Base-by-base conservation (phyloP, 2,113 vertebrate genomes). In the Oryzias celebensis region DNA sequence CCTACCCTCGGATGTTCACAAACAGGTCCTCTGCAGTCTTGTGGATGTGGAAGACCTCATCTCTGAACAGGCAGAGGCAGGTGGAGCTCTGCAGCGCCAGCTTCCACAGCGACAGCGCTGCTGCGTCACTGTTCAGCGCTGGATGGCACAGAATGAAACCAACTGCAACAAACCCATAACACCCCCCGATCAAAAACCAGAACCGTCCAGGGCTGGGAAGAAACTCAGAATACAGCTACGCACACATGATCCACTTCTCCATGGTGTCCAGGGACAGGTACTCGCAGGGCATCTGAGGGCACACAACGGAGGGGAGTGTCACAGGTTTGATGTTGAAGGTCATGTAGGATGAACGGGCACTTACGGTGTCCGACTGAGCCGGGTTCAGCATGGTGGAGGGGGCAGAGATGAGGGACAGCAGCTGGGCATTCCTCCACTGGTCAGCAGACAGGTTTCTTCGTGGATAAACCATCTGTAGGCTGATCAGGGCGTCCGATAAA, bases 181-280 rank as follows among this genome's bases (percentile, higher is more conserved):
- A 12, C 36, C 36, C 8, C 36, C 36, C 8, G 10, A 10, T 36
- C 36, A 36, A 36, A 36, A 36, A 12, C 10, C 36, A 10, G 36
- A 36, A 12, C 36, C 36, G 8, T 10, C 8, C 36, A 36, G 36
- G 5, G 0, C 47, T 50, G 24, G 17, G 17, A 28, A 36, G 14
- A 17, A 17, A 6, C n/a, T 62, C 15, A 12, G 20, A 46, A 14
- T 2, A 3, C 5, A 12, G 36, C 3, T 31, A 97, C 97, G 96
- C 92, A 99, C 97, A 98, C 66, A 98, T 96, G 44, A 99, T 98
- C 97, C 96, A 99, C 85, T 99, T 99, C 84, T 99, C 97, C 97
- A 99, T 98, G 17, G 94, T 65, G 84, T 99, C 97, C 91, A 99
- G 89, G 44, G 97, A 99, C 6, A 99, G 92, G 78, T 98, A 99